phyloP scores from a whole-genome alignment of 2,888 invertebrate species.

The Aphrophora alni region DNA sequence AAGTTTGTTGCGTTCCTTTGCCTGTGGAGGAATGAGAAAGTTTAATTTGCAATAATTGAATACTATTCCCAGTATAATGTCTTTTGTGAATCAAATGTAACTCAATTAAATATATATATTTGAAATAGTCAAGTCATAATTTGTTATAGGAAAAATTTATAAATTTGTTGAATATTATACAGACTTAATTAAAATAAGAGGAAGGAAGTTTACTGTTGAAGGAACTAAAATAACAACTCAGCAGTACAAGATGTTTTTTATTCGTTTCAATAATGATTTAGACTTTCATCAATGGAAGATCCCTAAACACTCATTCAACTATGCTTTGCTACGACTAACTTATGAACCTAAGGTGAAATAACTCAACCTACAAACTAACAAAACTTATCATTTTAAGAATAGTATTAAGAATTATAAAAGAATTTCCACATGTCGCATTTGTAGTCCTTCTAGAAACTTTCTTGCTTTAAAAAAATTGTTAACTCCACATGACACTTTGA shows the following conservation, averaged over 20 bases:
- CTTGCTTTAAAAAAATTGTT: background rate
- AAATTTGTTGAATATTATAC: no score
- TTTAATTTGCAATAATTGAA: no score
- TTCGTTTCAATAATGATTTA: background rate
- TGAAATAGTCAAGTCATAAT: no score
- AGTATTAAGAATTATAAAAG: constrained; percentile 33
- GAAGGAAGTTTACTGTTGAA: background rate
- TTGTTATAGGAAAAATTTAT: no score
- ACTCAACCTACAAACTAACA: constrained; percentile 41
- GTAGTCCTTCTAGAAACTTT: background rate
- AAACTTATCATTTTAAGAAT: constrained; percentile 37
- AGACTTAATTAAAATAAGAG: no score
- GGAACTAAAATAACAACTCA: background rate
- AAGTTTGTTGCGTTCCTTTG: no score
- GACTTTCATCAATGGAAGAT: constrained; percentile 37
- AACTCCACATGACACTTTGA: constrained; percentile 6
- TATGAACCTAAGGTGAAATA: constrained; percentile 41
- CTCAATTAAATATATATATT: no score
- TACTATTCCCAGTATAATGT: no score
- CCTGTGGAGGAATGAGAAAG: no score
- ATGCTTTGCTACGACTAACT: constrained; percentile 33
- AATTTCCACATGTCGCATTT: constrained; percentile 26
- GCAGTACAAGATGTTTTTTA: constrained; percentile 9
- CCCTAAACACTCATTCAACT: constrained; percentile 42
- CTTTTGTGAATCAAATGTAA: no score